Evolutionary conservation across 2,113 vertebrate species (phyloP).

Genomic region (Panurus biarmicus): DNA sequence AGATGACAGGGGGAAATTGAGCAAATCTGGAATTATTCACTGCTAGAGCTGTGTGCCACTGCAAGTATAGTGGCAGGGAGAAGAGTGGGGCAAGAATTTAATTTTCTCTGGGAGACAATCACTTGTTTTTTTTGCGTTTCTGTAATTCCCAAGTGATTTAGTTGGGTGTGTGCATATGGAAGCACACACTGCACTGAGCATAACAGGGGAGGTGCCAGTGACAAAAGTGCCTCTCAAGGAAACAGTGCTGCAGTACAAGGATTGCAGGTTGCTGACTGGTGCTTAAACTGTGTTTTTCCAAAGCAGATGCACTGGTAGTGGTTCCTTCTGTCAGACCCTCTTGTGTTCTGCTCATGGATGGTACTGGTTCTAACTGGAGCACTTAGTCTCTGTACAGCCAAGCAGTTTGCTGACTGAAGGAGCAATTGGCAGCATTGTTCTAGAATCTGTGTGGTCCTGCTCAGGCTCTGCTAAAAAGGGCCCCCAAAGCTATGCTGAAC

Average conservation of each 20-base stretch:
- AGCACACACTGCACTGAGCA: background rate
- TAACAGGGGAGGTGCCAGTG: background rate
- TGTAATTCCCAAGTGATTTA: background rate
- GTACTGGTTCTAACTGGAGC: background rate
- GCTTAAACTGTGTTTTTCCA: background rate
- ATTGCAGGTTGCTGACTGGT: background rate
- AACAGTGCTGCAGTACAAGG: background rate
- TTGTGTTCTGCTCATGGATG: background rate
- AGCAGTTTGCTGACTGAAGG: background rate
- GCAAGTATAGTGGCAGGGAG: background rate
- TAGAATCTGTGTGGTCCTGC: background rate
- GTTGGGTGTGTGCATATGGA: background rate
- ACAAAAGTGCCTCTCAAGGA: background rate
- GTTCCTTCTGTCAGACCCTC: background rate
- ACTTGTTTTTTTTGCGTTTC: background rate
- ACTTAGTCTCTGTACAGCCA: background rate
- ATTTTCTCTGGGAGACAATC: background rate
- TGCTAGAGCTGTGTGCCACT: background rate
- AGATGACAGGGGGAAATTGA: background rate
- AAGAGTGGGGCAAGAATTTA: background rate
- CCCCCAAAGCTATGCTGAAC: background rate
- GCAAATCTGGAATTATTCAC: background rate
- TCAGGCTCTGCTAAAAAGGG: background rate
- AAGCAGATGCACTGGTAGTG: background rate
- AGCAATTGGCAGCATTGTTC: background rate